These are phyloP conservation scores for Pycnonotus jocosus DNA, from an alignment of 2,113 vertebrate genomes.

Conservation along the genomic window DNA sequence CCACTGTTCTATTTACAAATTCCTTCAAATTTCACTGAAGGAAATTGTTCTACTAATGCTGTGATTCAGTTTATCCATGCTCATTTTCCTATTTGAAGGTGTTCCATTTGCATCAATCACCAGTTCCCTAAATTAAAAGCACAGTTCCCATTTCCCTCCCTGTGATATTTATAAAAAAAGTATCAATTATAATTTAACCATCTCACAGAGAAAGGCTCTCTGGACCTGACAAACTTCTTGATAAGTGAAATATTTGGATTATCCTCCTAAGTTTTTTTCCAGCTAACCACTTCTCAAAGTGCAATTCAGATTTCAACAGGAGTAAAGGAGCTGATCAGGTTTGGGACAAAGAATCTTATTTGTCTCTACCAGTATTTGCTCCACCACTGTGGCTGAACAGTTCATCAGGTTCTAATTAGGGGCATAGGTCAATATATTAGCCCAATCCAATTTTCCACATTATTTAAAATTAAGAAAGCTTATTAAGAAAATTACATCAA, in stretches of 20 bases:
- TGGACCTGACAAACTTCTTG: background rate
- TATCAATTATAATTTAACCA: background rate
- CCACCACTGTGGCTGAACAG: background rate
- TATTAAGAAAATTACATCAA: constrained; percentile 64
- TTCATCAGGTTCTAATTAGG: background rate
- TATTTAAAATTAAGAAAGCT: constrained; percentile 19
- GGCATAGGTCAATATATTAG: background rate
- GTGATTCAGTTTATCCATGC: background rate
- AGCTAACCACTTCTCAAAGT: background rate
- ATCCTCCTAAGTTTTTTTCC: background rate
- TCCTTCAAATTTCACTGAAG: background rate
- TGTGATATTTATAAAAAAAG: background rate
- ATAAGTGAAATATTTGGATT: background rate
- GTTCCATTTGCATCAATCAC: background rate
- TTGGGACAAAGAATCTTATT: background rate
- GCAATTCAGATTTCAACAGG: background rate
- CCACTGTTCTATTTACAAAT: background rate
- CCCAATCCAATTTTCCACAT: background rate
- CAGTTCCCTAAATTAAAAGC: background rate
- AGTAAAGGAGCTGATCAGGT: background rate
- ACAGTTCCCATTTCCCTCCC: background rate
- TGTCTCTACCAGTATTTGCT: background rate
- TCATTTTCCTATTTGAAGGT: background rate
- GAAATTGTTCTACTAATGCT: background rate
- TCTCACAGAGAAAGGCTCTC: background rate